Evolutionary conservation across 2,113 vertebrate species (phyloP), one percentile per base, ranked within the genome.

Genomic region (Manacus vitellinus): DNA sequence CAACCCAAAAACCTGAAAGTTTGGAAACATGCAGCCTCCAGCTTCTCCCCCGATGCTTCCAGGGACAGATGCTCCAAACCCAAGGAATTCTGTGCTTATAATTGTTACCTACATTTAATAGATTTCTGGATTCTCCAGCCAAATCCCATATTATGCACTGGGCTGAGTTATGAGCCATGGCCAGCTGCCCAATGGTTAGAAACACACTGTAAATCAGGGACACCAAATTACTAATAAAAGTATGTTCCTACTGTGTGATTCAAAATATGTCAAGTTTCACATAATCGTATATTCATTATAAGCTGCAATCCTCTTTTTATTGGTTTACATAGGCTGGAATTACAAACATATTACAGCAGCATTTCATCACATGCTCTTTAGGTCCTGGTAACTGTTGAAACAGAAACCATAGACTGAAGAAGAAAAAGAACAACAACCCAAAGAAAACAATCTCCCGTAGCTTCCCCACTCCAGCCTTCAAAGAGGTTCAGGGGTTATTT

Each of bases 191-290:
- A 67, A 88, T 61, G 74, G 87, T 97, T 86, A 76, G 92, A 95
- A 96, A 94, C 97, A 96, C 94, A 31, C 94, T 95, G 97, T 97
- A 98, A 98, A 98, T 98, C 98, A 96, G 90, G 95, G 96, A 95
- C 96, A 97, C 97, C 94, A 95, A 97, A 97, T 95, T 72, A 96
- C 95, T 97, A 94, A 94, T 96, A 96, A 97, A 97, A 98, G 94
- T 80, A 28, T 46, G 91, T 84, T 97, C 96, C 96, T 97, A 94
- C 97, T 97, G 97, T 97, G 97, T 70, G 96, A 96, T 96, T 96
- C 95, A 75, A 97, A 96, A 95, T 85, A 93, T 96, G 97, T 98
- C 97, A 97, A 81, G 56, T 94, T 96, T 71, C 96, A 96, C 97
- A 97, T 97, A 86, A 96, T 95, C 94, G 58, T 79, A 90, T 68